Evolutionary conservation across 2,113 vertebrate genomes (phyloP), one percentile per base, ranked within the genome.

Genomic region (Oreochromis tanganicae): DNA sequence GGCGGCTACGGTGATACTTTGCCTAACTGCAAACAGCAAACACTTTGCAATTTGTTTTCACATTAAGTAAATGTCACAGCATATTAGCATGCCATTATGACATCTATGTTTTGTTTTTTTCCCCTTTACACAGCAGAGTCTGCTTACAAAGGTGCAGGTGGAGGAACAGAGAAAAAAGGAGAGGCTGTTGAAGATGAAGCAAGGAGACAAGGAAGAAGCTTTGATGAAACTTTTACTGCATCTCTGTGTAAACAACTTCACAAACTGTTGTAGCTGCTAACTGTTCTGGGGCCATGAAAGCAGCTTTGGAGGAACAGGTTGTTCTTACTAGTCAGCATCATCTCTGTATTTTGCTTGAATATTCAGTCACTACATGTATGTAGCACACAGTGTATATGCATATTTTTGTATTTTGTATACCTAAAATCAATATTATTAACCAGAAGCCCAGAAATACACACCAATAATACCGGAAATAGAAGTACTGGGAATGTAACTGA

Each of bases 51-150:
- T 93, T 93, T 94, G 88, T 91, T 92, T 93, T 92, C 88, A 88
- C 87, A 92, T 95, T 92, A 93, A 90, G 88, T 88, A 95, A 95
- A 96, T 95, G 92, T 94, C 93, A 93, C 86, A 78, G 87, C 85
- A 63, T 94, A 93, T 94, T 95, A 93, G 88, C 81, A 85, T 82
- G 86, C 84, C 48, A 93, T 90, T 85, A 93, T 48, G 29, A 80
- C 29, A 8, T 34, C 61, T 16, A 29, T 73, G 21, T 83, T 89
- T 38, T 71, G 7, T 9, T 29, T 75, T 56, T 68, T 43, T 24
- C 0, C 0, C 1, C 27, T 75, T 83, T 29, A 13, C 8, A 43
- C 66, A 66, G 66, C 12, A 19, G 29, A 11, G 36, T 84, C 63
- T 80, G 46, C 73, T 63, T 84, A 57, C 29, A 59, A 82, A 84